phyloP scores from a whole-genome alignment of 2,888 invertebrate species.

The Hyppa rectilinea region DNA sequence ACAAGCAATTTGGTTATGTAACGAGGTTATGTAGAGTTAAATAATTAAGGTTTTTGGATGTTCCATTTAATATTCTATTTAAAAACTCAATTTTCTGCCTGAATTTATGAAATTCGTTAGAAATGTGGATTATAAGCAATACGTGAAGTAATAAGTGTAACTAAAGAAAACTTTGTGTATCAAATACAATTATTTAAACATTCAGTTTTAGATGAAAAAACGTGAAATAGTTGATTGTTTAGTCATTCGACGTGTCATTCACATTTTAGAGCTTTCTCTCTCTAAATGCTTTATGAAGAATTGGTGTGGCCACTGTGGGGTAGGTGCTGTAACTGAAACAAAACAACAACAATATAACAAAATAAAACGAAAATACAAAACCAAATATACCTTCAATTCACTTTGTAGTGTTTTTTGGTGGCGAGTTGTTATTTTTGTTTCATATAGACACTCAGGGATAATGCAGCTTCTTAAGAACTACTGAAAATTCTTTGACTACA shows the following conservation, averaged over 20 bases:
- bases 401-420: too few relatives aligned
- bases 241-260: neutral
- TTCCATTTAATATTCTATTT: neutral
- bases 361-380: too few relatives aligned
- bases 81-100: neutral
- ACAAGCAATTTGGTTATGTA: slow-evolving; percentile 45
- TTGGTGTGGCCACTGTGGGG: too few relatives aligned
- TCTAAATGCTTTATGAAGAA: too few relatives aligned
- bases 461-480: too few relatives aligned
- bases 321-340: too few relatives aligned
- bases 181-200: neutral
- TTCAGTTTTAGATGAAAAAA: neutral
- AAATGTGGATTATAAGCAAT: neutral
- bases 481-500: too few relatives aligned
- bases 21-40: slow-evolving; percentile 23
- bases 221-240: neutral
- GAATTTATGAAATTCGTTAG: neutral
- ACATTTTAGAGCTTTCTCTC: neutral
- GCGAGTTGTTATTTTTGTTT: too few relatives aligned
- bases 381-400: too few relatives aligned
- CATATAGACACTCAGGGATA: too few relatives aligned
- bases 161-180: neutral
- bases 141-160: neutral
- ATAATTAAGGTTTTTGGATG: slow-evolving; percentile 33
- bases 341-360: too few relatives aligned